These are phyloP conservation scores for Girardinichthys multiradiatus DNA, from an alignment of 2,113 vertebrate species.

Conservation along the genomic window DNA sequence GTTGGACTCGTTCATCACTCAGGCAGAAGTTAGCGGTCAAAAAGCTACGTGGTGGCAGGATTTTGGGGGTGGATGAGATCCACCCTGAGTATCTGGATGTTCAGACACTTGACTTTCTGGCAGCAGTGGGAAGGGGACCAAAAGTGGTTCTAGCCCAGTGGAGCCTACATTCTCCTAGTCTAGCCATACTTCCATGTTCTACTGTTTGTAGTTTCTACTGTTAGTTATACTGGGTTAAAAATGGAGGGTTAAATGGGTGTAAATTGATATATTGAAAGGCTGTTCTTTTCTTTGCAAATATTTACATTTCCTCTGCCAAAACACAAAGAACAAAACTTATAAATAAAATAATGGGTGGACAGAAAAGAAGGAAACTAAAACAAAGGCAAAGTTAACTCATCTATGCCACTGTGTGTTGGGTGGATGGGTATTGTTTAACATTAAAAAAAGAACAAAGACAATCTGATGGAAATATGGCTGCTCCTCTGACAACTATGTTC, in stretches of 20 bases:
- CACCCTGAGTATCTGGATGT: no score
- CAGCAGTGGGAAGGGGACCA: neutral
- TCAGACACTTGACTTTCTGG: neutral
- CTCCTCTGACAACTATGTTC: constrained; percentile 69
- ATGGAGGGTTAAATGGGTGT: neutral
- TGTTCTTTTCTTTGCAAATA: neutral
- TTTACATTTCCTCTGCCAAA: neutral
- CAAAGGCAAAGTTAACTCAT: constrained; percentile 38
- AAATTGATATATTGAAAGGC: neutral
- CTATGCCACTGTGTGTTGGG: neutral
- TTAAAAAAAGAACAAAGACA: constrained; percentile 57
- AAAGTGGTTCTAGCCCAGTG: neutral
- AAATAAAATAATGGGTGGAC: neutral
- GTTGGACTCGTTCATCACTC: no score
- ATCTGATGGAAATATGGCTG: constrained; percentile 60
- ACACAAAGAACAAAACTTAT: neutral
- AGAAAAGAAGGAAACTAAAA: constrained; percentile 6
- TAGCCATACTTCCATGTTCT: neutral
- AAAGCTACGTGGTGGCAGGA: no score
- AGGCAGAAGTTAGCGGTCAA: no score
- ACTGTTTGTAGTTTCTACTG: no score
- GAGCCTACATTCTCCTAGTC: neutral
- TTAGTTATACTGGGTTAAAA: neutral
- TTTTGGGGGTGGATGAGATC: no score
- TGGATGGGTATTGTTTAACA: constrained; percentile 37